These are phyloP conservation scores for Muscicapa adusta DNA, from an alignment of 2,113 vertebrate species.

Conservation along the genomic window DNA sequence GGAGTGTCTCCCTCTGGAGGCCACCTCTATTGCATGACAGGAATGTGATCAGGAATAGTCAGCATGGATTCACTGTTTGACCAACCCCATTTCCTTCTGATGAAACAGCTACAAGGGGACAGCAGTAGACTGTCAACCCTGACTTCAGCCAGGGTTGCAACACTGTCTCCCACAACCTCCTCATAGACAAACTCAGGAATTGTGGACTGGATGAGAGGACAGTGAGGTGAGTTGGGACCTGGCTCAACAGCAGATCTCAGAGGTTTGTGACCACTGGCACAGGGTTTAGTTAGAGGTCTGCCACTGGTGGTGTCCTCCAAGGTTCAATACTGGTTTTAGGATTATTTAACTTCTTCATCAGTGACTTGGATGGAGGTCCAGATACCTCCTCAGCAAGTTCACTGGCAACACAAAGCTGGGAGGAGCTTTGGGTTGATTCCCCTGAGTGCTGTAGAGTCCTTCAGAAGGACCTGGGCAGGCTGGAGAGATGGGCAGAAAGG, in stretches of 20 bases:
- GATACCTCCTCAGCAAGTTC: neutral
- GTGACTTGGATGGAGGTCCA: neutral
- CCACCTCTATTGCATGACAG: neutral
- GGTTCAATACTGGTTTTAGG: neutral
- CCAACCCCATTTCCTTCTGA: neutral
- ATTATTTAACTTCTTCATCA: neutral
- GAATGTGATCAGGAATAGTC: neutral
- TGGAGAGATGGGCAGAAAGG: neutral
- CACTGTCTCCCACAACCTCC: neutral
- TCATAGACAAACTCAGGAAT: neutral
- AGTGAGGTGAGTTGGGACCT: neutral
- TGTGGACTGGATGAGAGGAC: neutral
- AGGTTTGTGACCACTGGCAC: neutral
- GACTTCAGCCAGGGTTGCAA: neutral
- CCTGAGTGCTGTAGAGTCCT: neutral
- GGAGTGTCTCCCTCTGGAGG: neutral
- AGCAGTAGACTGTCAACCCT: neutral
- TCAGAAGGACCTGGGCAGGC: neutral
- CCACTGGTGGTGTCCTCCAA: rapidly evolving
- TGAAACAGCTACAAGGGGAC: neutral
- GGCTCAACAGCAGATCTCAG: neutral
- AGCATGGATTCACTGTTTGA: neutral
- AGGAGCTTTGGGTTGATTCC: neutral
- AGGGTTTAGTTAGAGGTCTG: neutral
- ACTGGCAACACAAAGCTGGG: neutral